Evolutionary conservation across 2,113 vertebrate species (phyloP).

Genomic region (Psittacara wagleri): DNA sequence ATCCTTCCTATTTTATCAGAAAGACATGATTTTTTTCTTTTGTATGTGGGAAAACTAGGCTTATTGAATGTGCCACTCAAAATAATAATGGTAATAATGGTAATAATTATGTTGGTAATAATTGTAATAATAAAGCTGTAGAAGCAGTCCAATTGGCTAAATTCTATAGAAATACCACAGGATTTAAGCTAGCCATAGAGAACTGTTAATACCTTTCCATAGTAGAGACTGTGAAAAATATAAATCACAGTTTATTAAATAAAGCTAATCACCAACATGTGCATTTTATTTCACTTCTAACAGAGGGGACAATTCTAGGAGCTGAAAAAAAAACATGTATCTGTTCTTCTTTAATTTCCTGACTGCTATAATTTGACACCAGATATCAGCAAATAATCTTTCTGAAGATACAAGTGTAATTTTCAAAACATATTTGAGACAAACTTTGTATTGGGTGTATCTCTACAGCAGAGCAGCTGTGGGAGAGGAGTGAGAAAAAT

Average conservation of each 20-base stretch:
- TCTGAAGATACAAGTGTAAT: not conserved
- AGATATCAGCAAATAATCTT: not conserved
- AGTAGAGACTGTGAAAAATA: not conserved
- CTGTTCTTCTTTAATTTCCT: not conserved
- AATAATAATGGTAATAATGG: rapidly evolving
- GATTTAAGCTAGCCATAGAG: not conserved
- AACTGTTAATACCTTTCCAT: not conserved
- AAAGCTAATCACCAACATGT: not conserved
- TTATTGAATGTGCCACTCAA: not conserved
- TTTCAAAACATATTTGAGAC: not conserved
- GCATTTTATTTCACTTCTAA: not conserved
- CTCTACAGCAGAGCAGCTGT: not conserved
- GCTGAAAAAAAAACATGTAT: not conserved
- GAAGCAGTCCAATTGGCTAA: not conserved
- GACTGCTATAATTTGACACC: not conserved
- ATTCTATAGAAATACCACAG: not conserved
- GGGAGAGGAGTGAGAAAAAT: not conserved
- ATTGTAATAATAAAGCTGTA: not conserved
- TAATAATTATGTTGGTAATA: not conserved
- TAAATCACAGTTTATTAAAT: not conserved
- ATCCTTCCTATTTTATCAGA: not conserved
- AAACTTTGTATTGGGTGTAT: not conserved
- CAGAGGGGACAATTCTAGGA: not conserved
- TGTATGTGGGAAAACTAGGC: not conserved
- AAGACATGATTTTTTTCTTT: not conserved